phyloP scores from a whole-genome alignment of 2,888 invertebrate genomes.

The Strigamia maritima region DNA sequence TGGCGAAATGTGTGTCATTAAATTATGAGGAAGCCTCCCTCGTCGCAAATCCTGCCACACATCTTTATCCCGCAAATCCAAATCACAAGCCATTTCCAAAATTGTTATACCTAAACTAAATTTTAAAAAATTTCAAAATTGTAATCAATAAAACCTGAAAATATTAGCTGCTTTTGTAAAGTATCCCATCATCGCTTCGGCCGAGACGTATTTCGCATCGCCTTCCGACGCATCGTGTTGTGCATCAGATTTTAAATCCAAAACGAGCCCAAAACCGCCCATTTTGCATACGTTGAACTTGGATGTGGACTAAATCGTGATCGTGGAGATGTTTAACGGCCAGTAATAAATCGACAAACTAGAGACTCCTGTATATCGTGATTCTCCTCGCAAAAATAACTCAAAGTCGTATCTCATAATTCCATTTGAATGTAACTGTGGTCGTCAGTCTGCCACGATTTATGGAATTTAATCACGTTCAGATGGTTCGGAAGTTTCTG shows the following conservation, averaged over 20 bases:
- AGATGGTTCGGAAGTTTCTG: slow-evolving; percentile 65
- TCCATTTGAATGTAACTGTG: slow-evolving; percentile 69
- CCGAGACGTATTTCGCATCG: slow-evolving; percentile 71
- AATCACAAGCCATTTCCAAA: slow-evolving; percentile 67
- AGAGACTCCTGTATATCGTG: slow-evolving; percentile 61
- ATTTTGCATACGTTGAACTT: slow-evolving; percentile 65
- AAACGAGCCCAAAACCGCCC: slow-evolving; percentile 70
- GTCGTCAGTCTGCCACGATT: slow-evolving; percentile 71
- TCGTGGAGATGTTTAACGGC: slow-evolving; percentile 68
- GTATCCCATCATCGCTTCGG: slow-evolving; percentile 67
- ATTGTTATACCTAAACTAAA: slow-evolving; percentile 66
- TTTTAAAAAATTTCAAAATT: background rate
- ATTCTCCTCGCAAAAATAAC: slow-evolving; percentile 58
- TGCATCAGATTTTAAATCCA: slow-evolving; percentile 57
- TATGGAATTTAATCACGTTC: slow-evolving; percentile 65
- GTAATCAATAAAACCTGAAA: slow-evolving; percentile 55
- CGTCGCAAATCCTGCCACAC: slow-evolving; percentile 66
- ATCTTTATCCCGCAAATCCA: slow-evolving; percentile 67
- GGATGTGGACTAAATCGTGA: slow-evolving; percentile 64
- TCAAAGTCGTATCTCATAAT: slow-evolving; percentile 63
- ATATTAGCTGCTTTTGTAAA: slow-evolving; percentile 70
- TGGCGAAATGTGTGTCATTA: slow-evolving; percentile 51
- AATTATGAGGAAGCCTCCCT: slow-evolving; percentile 58
- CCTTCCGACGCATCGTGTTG: slow-evolving; percentile 64
- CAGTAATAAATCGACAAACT: slow-evolving; percentile 64